Percentiles rank a stretch among this genome's conserved stretches.
Conservation (phyloP, 1,140 invertebrate genomes). For the Aradophagus sp. region DNA sequence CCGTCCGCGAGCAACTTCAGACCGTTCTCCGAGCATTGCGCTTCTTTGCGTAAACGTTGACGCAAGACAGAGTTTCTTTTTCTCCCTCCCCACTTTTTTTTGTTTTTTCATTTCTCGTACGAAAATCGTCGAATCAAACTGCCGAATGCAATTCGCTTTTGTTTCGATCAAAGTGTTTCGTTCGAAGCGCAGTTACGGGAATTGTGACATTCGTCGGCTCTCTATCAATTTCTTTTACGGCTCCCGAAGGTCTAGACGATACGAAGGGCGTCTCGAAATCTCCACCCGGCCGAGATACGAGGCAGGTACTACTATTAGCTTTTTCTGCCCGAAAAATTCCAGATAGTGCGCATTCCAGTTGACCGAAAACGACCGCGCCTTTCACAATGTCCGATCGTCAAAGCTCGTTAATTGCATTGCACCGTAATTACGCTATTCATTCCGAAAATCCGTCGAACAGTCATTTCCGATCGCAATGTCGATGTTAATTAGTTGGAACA, state of each 20-base stretch:
- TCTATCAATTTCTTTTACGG: conserved; percentile 56
- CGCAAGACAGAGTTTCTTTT: too few relatives aligned
- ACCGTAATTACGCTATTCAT: conserved; percentile 49
- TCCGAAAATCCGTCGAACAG: conserved; percentile 41
- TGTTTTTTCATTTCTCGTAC: too few relatives aligned
- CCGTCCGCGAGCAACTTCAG: too few relatives aligned
- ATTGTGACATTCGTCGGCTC: conserved; percentile 57
- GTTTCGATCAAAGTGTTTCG: too few relatives aligned
- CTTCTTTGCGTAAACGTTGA: too few relatives aligned
- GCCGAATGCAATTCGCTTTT: too few relatives aligned
- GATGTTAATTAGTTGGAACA: too few relatives aligned
- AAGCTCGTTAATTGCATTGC: conserved; percentile 56
- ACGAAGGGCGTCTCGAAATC: conserved; percentile 58
- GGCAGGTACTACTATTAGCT: conserved; percentile 57
- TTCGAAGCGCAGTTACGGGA: conserved; percentile 51
- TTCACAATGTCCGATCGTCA: conserved; percentile 47
- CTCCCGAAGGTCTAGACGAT: conserved; percentile 63
- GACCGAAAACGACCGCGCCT: conserved; percentile 31
- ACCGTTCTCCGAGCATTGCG: too few relatives aligned
- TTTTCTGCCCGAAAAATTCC: conserved; percentile 61
- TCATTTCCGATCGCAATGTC: too few relatives aligned
- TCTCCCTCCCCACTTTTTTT: too few relatives aligned
- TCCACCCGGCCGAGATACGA: conserved; percentile 49
- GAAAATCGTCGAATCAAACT: too few relatives aligned
- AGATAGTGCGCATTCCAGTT: conserved; percentile 49